Evolutionary conservation across 2,113 vertebrate genomes (phyloP).

Genomic region (Hippocampus barbouri): DNA sequence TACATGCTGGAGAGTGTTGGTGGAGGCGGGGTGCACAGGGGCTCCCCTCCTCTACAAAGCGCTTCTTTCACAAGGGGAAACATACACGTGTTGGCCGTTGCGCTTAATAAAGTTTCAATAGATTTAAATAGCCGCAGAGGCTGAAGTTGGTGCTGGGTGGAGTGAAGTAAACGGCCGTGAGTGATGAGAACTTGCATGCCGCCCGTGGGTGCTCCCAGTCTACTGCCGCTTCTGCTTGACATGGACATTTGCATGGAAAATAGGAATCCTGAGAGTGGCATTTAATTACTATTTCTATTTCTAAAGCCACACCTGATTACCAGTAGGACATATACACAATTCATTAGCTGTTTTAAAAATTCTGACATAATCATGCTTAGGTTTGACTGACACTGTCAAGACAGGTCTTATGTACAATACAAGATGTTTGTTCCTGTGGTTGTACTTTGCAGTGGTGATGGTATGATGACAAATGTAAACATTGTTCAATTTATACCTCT

Average conservation of each 20-base stretch:
- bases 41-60: conserved; percentile 64
- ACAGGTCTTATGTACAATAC: not conserved
- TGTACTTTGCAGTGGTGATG: not conserved
- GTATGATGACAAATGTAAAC: not conserved
- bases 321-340: not conserved
- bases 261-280: not conserved
- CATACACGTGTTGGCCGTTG: conserved; percentile 48
- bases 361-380: not conserved
- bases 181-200: conserved; percentile 20
- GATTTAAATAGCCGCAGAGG: conserved; percentile 78
- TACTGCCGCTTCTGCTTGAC: not conserved
- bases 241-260: not conserved
- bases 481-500: not conserved
- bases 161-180: conserved; percentile 34
- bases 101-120: conserved; percentile 67
- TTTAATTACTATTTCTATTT: not conserved
- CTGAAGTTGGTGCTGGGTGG: conserved; percentile 31
- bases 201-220: not conserved
- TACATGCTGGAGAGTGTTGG: conserved; percentile 14
- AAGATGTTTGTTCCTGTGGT: not conserved
- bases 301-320: not conserved
- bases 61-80: conserved; percentile 70
- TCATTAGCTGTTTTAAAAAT: not conserved
- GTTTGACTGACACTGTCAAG: not conserved
- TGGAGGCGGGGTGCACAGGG: conserved; percentile 38